phyloP scores from a whole-genome alignment of 2,888 invertebrate species.

The Volucella inflata region DNA sequence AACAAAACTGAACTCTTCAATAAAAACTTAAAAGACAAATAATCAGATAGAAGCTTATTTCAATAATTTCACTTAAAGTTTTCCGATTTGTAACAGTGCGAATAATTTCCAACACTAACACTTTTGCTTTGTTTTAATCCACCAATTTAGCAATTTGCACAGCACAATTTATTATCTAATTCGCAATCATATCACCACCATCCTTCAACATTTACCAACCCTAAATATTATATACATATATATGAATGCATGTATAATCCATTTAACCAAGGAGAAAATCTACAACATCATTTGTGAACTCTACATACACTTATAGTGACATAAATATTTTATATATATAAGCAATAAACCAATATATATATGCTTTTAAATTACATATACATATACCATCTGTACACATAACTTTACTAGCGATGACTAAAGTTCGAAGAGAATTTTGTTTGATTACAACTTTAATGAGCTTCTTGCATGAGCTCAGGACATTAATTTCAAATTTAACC shows the following conservation, averaged over 20 bases:
- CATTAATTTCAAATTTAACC: constrained; percentile 66
- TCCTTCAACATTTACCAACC: not conserved
- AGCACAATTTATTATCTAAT: constrained; percentile 47
- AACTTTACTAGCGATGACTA: constrained; percentile 16
- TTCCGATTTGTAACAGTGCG: not conserved
- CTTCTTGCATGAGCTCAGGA: constrained; percentile 62
- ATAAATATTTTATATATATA: too few species aligned
- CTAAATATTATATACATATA: not conserved
- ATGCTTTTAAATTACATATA: too few species aligned
- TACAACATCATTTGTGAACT: constrained; percentile 10
- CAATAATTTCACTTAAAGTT: constrained; percentile 9
- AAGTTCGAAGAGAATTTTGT: constrained; percentile 59
- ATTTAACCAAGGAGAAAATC: constrained; percentile 5
- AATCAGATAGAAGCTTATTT: constrained; percentile 1
- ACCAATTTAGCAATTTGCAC: constrained; percentile 47
- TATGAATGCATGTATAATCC: constrained; percentile 4
- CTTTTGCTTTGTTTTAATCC: constrained; percentile 12
- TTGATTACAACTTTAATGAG: constrained; percentile 72
- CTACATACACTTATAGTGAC: not conserved
- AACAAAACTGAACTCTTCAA: too few species aligned
- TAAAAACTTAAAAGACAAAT: not conserved
- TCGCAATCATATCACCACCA: constrained; percentile 46
- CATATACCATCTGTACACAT: constrained; percentile 28
- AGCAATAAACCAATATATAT: too few species aligned
- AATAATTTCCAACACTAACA: constrained; percentile 31